Evolutionary conservation across 2,113 vertebrate genomes (phyloP).

Genomic region (Empidonax alnorum): DNA sequence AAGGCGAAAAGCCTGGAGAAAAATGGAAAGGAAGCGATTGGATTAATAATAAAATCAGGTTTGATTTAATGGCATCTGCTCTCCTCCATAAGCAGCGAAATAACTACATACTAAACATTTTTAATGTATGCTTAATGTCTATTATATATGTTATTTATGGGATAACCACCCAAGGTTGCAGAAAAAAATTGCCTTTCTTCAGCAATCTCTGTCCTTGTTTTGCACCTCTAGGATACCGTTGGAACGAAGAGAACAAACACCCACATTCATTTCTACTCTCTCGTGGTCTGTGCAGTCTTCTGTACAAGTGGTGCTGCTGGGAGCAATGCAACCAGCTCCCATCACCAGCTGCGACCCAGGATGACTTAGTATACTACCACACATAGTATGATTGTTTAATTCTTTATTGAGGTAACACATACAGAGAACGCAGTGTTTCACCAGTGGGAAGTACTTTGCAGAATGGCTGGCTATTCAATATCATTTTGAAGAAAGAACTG

Average conservation of each 20-base stretch:
- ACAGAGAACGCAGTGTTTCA: neutral
- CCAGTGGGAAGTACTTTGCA: neutral
- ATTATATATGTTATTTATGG: neutral
- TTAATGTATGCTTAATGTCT: neutral
- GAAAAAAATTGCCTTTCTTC: slow-evolving; percentile 31
- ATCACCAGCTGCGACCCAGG: neutral
- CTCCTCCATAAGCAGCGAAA: neutral
- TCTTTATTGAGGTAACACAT: neutral
- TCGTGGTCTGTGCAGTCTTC: slow-evolving; percentile 11
- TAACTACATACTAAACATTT: neutral
- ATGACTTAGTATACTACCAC: neutral
- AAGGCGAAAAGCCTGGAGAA: neutral
- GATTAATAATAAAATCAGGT: neutral
- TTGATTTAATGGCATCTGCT: neutral
- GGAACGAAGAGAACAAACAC: slow-evolving; percentile 40
- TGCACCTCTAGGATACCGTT: neutral
- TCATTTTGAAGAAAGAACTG: neutral
- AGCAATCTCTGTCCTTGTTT: slow-evolving; percentile 20
- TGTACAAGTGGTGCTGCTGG: neutral
- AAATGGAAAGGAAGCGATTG: neutral
- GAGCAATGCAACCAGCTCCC: neutral
- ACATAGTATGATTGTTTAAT: neutral
- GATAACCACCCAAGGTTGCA: neutral
- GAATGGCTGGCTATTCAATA: neutral
- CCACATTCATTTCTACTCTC: slow-evolving; percentile 33